phyloP scores from a whole-genome alignment of 2,888 invertebrate genomes.

The Parnassius glacialis region DNA sequence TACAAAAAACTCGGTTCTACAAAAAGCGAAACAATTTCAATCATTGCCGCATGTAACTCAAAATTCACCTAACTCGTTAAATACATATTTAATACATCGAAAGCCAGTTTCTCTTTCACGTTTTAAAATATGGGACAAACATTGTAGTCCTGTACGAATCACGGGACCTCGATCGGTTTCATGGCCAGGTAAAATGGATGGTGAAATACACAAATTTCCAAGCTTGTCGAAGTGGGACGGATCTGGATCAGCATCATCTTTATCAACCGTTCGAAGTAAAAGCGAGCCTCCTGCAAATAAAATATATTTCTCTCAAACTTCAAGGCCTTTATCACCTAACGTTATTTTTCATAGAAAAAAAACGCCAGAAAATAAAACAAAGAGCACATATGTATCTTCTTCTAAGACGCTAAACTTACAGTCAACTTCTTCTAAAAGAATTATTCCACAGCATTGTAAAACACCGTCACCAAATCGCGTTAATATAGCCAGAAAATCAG shows the following conservation, averaged over 20 bases:
- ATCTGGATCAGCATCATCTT: constrained; percentile 70
- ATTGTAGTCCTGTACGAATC: constrained; percentile 69
- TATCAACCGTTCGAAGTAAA: constrained; percentile 79
- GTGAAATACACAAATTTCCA: constrained; percentile 73
- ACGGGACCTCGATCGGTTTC: constrained; percentile 82
- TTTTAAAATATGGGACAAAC: constrained; percentile 84
- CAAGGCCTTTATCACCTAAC: constrained; percentile 68
- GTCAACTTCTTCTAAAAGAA: constrained; percentile 62
- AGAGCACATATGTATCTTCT: constrained; percentile 49
- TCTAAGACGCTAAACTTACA: constrained; percentile 57
- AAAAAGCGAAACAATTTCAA: constrained; percentile 86
- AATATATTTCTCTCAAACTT: constrained; percentile 75
- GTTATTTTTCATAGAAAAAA: constrained; percentile 62
- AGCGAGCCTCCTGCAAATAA: constrained; percentile 83
- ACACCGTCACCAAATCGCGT: constrained; percentile 58
- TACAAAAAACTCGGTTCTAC: constrained; percentile 79
- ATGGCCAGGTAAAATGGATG: constrained; percentile 81
- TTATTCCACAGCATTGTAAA: constrained; percentile 34
- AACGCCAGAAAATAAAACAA: constrained; percentile 48
- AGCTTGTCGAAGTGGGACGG: constrained; percentile 65
- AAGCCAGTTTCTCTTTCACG: constrained; percentile 87
- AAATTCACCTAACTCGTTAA: constrained; percentile 81
- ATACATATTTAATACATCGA: constrained; percentile 84
- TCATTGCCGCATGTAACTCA: constrained; percentile 63
- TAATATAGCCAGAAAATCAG: constrained; percentile 60